Conservation (phyloP, 2,797 vertebrate species). For the Dendrocincla tyrannina region DNA sequence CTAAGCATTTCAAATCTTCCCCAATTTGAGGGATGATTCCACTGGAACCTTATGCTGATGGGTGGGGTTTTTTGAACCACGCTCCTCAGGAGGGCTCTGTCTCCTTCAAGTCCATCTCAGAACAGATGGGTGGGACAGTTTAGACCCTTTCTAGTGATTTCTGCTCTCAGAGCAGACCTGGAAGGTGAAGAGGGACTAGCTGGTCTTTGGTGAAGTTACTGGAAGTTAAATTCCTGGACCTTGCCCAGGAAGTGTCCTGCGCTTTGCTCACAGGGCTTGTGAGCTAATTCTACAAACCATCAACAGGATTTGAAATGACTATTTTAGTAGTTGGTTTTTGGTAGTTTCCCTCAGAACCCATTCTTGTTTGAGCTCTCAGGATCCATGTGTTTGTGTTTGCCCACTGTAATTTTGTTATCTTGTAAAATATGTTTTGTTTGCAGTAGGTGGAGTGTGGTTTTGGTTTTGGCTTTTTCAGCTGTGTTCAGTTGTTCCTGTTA, state of each 20-base stretch:
- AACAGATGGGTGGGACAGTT: background rate
- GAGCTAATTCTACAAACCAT: background rate
- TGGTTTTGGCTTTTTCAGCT: background rate
- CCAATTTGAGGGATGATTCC: rapidly evolving
- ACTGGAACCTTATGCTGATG: background rate
- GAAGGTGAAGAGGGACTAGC: background rate
- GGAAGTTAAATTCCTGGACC: background rate
- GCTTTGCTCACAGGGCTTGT: background rate
- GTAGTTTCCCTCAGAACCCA: background rate
- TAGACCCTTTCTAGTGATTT: background rate
- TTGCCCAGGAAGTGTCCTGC: background rate
- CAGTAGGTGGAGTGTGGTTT: rapidly evolving
- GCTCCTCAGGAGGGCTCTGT: rapidly evolving
- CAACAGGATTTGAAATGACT: background rate
- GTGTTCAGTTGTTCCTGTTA: background rate
- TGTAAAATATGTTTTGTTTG: background rate
- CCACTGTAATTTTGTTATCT: background rate
- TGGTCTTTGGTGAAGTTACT: background rate
- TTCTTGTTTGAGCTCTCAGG: background rate
- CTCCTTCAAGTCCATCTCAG: background rate
- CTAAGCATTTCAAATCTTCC: background rate
- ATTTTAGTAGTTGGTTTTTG: background rate
- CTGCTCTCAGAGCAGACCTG: background rate
- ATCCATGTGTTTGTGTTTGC: background rate
- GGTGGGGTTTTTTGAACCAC: background rate